These are phyloP conservation scores for Melikaiella ostensackeni DNA, from an alignment of 2,888 invertebrate species.

Conservation along the genomic window DNA sequence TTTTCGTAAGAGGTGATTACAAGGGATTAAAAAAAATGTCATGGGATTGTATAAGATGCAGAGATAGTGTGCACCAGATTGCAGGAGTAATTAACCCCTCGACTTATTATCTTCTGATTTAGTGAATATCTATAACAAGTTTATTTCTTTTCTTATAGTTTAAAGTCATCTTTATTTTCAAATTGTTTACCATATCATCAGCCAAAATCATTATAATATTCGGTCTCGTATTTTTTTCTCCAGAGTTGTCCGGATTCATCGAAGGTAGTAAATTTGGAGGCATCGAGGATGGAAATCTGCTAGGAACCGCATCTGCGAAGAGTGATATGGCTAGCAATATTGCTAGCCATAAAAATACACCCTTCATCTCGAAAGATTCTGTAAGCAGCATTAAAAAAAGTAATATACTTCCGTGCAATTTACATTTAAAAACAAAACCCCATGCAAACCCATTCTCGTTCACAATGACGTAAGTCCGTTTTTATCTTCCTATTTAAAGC, in stretches of 20 bases:
- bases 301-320: slow-evolving; percentile 21
- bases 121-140: too few relatives aligned
- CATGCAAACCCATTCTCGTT: too few relatives aligned
- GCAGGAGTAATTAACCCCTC: too few relatives aligned
- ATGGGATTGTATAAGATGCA: too few relatives aligned
- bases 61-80: too few relatives aligned
- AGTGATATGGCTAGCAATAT: not conserved
- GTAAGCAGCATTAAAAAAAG: not conserved
- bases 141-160: not conserved
- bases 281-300: slow-evolving; percentile 12
- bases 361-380: slow-evolving; percentile 7
- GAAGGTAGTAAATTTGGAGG: not conserved
- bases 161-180: not conserved
- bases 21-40: too few relatives aligned
- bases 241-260: slow-evolving; percentile 3
- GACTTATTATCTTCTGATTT: too few relatives aligned
- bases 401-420: not conserved
- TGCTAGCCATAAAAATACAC: slow-evolving; percentile 41
- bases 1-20: too few relatives aligned
- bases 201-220: slow-evolving; percentile 74
- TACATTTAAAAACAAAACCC: too few relatives aligned
- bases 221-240: slow-evolving; percentile 55
- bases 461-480: too few relatives aligned
- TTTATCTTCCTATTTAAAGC: too few relatives aligned
- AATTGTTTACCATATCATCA: slow-evolving; percentile 72